A percentile compares a stretch with the other conserved stretches of the same genome.
phyloP scores from a whole-genome alignment of 53 echinoderm and acorn worm species.

The Patiria pectinifera region DNA sequence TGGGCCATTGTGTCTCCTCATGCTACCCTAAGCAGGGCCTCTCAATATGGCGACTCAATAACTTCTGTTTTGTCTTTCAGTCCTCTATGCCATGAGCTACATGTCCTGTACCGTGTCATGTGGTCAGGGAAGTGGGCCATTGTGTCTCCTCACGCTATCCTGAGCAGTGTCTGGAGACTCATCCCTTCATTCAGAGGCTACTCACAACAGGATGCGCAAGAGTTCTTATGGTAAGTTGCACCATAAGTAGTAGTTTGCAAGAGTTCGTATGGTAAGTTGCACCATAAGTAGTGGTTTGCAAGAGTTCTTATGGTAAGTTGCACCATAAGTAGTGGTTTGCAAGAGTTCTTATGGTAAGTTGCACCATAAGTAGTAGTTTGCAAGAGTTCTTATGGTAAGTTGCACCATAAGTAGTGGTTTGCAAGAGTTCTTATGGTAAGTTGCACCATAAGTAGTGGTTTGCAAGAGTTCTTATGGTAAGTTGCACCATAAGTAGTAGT shows the following conservation, averaged over 20 bases:
- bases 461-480: too few relatives aligned
- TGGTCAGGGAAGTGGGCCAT: conserved; percentile 99
- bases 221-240: conserved; percentile 86
- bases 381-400: too few relatives aligned
- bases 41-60: conserved; percentile 71
- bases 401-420: too few relatives aligned
- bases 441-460: too few relatives aligned
- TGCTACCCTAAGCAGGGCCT: conserved; percentile 85
- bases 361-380: too few relatives aligned
- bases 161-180: conserved; percentile 89
- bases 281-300: too few relatives aligned
- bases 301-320: too few relatives aligned
- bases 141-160: conserved; percentile 90
- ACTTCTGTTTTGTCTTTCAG: conserved; percentile 33
- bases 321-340: too few relatives aligned
- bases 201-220: conserved; percentile 96
- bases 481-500: too few relatives aligned
- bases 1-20: conserved; percentile 98
- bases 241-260: neutral
- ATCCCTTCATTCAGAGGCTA: conserved; percentile 94
- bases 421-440: too few relatives aligned
- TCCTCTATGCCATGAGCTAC: conserved; percentile 88
- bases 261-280: too few relatives aligned
- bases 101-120: conserved; percentile 91
- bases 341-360: too few relatives aligned